Evolutionary conservation across 2,113 vertebrate species (phyloP).

Genomic region (Vidua macroura): DNA sequence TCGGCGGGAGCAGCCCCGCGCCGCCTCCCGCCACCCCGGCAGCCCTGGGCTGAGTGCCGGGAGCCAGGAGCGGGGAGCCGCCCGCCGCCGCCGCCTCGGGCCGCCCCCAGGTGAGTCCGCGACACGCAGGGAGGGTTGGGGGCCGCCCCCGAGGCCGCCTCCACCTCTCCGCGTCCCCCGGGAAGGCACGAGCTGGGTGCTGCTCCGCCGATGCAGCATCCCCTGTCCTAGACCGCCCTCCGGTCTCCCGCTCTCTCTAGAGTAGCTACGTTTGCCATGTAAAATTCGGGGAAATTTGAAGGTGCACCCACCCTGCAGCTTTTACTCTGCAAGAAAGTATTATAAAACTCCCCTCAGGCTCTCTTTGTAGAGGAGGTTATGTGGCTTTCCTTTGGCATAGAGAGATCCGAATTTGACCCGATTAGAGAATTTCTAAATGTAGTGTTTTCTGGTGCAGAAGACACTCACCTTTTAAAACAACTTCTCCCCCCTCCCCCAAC

Average conservation of each 20-base stretch:
- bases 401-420: not conserved
- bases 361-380: fast-evolving
- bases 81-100: not conserved
- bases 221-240: not conserved
- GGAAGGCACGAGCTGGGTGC: not conserved
- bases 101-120: not conserved
- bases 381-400: not conserved
- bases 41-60: slow-evolving; percentile 70
- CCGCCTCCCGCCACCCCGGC: slow-evolving; percentile 69
- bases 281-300: not conserved
- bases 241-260: fast-evolving
- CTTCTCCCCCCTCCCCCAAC: fast-evolving
- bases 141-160: not conserved
- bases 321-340: not conserved
- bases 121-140: not conserved
- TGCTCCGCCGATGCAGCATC: not conserved
- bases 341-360: not conserved
- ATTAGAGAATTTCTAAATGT: not conserved
- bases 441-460: fast-evolving
- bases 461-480: not conserved
- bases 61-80: slow-evolving; percentile 60
- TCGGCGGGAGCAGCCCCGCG: slow-evolving; percentile 75
- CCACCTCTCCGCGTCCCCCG: too few relatives aligned
- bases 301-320: not conserved
- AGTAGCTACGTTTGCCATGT: fast-evolving